Evolutionary conservation across 2,888 invertebrate genomes (phyloP), one percentile per base, ranked within the genome.

Genomic region (Zaprionus bogoriensis): DNA sequence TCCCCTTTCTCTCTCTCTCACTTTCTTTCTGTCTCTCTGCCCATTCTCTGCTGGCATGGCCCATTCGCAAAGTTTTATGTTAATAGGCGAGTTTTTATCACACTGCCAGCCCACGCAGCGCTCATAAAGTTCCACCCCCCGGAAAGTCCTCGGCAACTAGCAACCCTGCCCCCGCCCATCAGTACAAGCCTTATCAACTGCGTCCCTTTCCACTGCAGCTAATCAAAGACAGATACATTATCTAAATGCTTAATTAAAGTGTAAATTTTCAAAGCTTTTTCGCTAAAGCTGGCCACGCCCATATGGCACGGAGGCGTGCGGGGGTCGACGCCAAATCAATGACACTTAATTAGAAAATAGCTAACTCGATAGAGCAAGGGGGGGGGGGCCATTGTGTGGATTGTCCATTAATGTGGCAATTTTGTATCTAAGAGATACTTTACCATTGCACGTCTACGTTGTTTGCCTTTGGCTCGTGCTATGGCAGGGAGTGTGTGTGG

Each of bases 321-420:
- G 4, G 20, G 20, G n/a, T 20, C 20, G 57, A 60, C 62, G 69
- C 63, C 69, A 62, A 77, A 85, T 84, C 82, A 82, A 84, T 87
- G 87, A 76, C 85, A 87, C 82, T 87, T 82, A 82, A 82, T 82
- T 82, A 74, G 82, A 87, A 82, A 78, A 78, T 68, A 75, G 75
- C 75, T 62, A 57, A 42, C 46, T 53, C 9, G 25, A 2, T 32
- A 46, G 25, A 23, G 54, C 4, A 5, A 9, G 2, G 32, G 19
- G n/a, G 0, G 39, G n/a, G 17, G 14, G 10, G 20, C 17, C 4
- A n/a, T n/a, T n/a, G 22, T 10, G 9, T 28, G 22, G 25, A 17
- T 25, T 25, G 46, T n/a, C 67, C 71, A 62, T 76, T 74, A 77
- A 74, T 78, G 67, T 62, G 67, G 71, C 76, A 78, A 76, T 70